A percentile compares a stretch with the other conserved stretches of the same genome.
These are phyloP conservation scores for Drosophila mimica DNA, from an alignment of 2,888 invertebrate species.

Conservation along the genomic window DNA sequence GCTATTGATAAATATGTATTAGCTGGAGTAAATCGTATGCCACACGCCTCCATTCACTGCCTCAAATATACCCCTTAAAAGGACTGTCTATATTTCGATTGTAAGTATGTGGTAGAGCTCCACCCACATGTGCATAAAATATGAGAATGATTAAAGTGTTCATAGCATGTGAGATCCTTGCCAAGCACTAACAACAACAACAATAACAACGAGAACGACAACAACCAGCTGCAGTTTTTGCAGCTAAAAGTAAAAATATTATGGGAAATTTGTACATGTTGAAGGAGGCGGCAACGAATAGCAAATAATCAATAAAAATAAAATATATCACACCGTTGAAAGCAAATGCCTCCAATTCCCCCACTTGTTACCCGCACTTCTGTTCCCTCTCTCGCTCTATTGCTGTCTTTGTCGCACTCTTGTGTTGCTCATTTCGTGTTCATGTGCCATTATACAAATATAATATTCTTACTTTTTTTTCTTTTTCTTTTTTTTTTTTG, in stretches of 20 bases:
- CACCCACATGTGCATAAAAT: constrained; percentile 65
- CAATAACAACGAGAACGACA: constrained; percentile 2
- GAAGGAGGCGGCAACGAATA: constrained; percentile 47
- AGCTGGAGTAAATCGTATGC: constrained; percentile 4
- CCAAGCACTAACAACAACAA: constrained; percentile 33
- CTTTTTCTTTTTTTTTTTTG: constrained; percentile 27
- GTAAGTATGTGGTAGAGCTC: constrained; percentile 10
- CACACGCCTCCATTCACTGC: constrained; percentile 4
- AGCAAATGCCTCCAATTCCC: constrained; percentile 41
- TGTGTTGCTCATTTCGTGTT: constrained; percentile 74
- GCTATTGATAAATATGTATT: constrained; percentile 13
- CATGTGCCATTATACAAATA: constrained; percentile 80
- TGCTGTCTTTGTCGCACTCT: constrained; percentile 25
- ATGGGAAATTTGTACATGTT: constrained; percentile 71
- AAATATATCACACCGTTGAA: constrained; percentile 79
- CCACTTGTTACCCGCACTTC: constrained; percentile 10
- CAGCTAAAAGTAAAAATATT: constrained; percentile 61
- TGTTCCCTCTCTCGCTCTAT: not conserved
- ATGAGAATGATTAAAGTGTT: constrained; percentile 78
- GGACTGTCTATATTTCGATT: not conserved
- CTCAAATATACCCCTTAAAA: constrained; percentile 8
- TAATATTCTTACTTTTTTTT: constrained; percentile 67
- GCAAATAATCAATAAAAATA: constrained; percentile 79
- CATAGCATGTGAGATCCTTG: constrained; percentile 71
- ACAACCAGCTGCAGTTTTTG: constrained; percentile 38